Base-by-base conservation (phyloP, 2,888 invertebrate species). In the Homarus gammarus region DNA sequence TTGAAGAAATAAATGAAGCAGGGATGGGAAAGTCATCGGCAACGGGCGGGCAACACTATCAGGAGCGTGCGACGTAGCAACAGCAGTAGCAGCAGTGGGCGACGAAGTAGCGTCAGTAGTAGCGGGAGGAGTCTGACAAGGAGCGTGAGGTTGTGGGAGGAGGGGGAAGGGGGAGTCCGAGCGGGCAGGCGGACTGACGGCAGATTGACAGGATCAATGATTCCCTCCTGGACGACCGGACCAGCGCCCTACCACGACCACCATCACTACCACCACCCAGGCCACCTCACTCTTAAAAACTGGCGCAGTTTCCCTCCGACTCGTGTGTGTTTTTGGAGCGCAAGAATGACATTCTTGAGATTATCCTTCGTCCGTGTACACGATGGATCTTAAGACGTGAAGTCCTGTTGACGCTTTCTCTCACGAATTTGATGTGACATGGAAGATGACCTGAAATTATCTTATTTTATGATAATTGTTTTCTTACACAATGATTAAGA, bases 191-290 rank as follows among this genome's bases (percentile, higher is more conserved):
- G 87, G 88, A 89, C 77, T 90, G 90, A 90, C 90, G 90, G 87
- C 83, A 90, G 90, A 90, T 90, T 90, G 90, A 90, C 90, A 90
- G 90, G 90, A 90, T 90, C 90, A 90, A 90, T 90, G 90, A 90
- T 90, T 90, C 84, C 86, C 87, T 87, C 87, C 84, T 87, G 84
- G 90, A 90, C 88, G 83, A 84, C 88, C 72, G 88, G 88, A 89
- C 88, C 78, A 61, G 83, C 78, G 88, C 88, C 77, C 88, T 88
- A 72, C 88, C 82, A 75, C 75, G 27, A 64, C 49, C 51, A 44
- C n/a, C 75, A 31, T 64, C 56, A 40, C 84, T 31, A 22, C 72
- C 64, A 38, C 31, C 49, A 31, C 49, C 27, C 15, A 12, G 49
- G 44, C 70, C 70, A 31, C 81, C 68, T 22, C 70, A 36, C 40